Evolutionary conservation across 2,797 vertebrate species (phyloP).

Genomic region (Aphelocoma californica): DNA sequence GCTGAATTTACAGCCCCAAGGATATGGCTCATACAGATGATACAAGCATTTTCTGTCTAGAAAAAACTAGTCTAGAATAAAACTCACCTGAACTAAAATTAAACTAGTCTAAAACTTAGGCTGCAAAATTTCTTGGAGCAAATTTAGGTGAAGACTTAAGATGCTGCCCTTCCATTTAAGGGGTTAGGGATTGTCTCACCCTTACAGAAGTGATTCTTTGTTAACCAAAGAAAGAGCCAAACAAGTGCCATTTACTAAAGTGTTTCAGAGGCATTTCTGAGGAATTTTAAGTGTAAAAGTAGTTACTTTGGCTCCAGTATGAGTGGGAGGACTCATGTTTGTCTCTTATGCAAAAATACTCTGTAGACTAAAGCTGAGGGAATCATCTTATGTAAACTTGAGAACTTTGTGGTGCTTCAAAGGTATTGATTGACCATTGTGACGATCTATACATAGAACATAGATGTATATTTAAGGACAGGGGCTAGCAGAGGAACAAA

Average conservation of each 20-base stretch:
- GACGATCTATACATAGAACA: not conserved
- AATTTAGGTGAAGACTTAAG: not conserved
- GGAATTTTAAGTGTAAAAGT: not conserved
- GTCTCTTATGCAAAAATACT: not conserved
- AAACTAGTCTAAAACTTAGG: not conserved
- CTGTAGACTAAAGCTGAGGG: not conserved
- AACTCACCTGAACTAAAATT: not conserved
- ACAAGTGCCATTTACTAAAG: not conserved
- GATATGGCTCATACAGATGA: not conserved
- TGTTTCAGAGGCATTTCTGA: not conserved
- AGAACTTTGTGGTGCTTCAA: not conserved
- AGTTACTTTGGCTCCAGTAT: not conserved
- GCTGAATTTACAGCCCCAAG: not conserved
- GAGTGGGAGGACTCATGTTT: not conserved
- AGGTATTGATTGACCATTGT: not conserved
- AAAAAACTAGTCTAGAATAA: not conserved
- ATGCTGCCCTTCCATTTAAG: not conserved
- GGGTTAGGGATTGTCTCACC: not conserved
- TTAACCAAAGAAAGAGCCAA: not conserved
- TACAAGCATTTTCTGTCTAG: not conserved
- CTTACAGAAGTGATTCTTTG: not conserved
- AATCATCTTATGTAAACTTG: not conserved
- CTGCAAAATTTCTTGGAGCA: not conserved
- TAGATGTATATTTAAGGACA: not conserved
- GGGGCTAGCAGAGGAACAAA: not conserved